Conservation (phyloP, 2,797 vertebrate species). For the Leptatherina wallacei region DNA sequence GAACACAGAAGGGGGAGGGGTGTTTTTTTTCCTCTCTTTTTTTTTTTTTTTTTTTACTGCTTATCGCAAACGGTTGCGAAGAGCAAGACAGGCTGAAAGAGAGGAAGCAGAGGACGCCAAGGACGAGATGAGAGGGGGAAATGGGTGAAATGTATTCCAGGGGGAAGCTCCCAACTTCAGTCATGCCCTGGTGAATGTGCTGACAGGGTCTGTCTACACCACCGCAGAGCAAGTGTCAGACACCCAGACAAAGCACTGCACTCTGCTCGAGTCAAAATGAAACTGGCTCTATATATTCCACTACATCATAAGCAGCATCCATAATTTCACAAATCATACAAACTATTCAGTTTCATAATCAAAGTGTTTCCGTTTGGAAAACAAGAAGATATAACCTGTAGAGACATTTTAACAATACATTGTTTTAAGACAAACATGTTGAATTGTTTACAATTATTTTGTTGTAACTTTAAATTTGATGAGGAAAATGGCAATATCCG, state of each 20-base stretch:
- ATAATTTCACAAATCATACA: conserved; percentile 17
- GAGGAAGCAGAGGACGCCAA: conserved; percentile 25
- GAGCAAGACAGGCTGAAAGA: conserved; percentile 14
- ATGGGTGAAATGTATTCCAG: conserved; percentile 56
- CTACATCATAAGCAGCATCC: neutral
- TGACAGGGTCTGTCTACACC: conserved; percentile 75
- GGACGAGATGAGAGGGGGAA: conserved; percentile 36
- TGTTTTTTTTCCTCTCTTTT: conserved; percentile 19
- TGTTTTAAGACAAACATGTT: neutral
- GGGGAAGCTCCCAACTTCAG: conserved; percentile 69
- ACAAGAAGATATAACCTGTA: neutral
- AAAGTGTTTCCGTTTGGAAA: neutral
- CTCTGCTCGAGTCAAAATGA: conserved; percentile 37
- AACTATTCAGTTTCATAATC: conserved; percentile 12
- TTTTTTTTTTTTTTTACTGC: conserved; percentile 16
- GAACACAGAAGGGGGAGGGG: conserved; percentile 7
- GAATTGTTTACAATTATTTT: neutral
- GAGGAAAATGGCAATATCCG: no score
- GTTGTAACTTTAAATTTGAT: neutral
- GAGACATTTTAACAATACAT: neutral
- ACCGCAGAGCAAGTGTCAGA: conserved; percentile 61
- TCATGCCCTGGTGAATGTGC: conserved; percentile 72
- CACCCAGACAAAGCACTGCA: conserved; percentile 46
- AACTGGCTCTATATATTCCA: conserved; percentile 36
- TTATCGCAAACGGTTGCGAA: conserved; percentile 46